Base-by-base conservation (phyloP, 2,113 vertebrate genomes). In the Loxodonta africana region DNA sequence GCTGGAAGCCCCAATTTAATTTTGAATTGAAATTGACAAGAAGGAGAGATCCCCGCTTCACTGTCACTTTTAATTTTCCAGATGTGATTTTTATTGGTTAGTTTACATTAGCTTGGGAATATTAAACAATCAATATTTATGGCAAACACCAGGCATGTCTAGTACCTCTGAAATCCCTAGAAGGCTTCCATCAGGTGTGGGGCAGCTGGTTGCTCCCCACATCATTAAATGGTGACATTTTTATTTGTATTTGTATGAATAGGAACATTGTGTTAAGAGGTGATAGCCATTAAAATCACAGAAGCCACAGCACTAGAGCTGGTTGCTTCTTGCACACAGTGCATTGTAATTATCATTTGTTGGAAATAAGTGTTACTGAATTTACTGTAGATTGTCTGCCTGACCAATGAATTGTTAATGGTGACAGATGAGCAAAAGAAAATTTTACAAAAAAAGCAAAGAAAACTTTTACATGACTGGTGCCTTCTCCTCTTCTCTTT, bases 51-150 rank as follows among this genome's bases (percentile, higher is more conserved):
- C 53, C 80, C 37, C 53, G 94, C 96, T 95, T 63, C 33, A 91
- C 95, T 14, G 6, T 96, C 95, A 95, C 93, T 97, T 96, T 91
- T 95, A 97, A 96, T 98, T 98, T 97, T 94, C 92, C 85, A 87
- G 85, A 77, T 80, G 80, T 37, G 95, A 87, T 73, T 98, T 95
- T 96, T 97, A 96, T 94, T 94, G 63, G 96, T 92, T 94, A 80
- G 73, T 83, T 95, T 90, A 25, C 67, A 89, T 94, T 94, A 37
- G 77, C 95, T 83, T 82, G 46, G 82, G 48, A 95, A 92, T 96
- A 98, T 94, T 83, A 95, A 94, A 78, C 83, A 77, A 83, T 96
- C 87, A 78, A 23, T 93, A 81, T 95, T 94, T 94, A 62, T 5
- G 28, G 80, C 83, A 76, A 88, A 88, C 2, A 69, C 20, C 82